A percentile compares a stretch with the other conserved stretches of the same genome.
Evolutionary conservation across 2,113 vertebrate species (phyloP).

Genomic region (Caloenas nicobarica): DNA sequence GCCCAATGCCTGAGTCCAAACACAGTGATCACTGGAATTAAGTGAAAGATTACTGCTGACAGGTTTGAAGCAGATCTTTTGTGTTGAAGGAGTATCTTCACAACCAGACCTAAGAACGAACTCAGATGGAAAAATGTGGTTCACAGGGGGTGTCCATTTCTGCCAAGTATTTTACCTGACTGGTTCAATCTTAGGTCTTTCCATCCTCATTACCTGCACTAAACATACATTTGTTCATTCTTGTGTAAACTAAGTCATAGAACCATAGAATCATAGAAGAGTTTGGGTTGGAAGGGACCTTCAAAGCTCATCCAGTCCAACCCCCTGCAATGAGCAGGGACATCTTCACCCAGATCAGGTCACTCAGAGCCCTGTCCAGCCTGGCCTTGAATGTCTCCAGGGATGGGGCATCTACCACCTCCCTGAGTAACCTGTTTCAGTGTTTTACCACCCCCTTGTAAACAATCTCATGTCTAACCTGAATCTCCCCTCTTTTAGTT

Average conservation of each 20-base stretch:
- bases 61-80: neutral
- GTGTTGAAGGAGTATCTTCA: neutral
- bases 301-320: no score
- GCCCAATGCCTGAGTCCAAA: neutral
- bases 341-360: no score
- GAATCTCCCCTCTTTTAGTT: no score
- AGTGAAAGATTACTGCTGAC: neutral
- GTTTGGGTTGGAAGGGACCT: no score
- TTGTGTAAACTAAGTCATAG: neutral
- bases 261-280: no score
- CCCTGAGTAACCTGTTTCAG: no score
- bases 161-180: slow-evolving; percentile 5
- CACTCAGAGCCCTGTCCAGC: no score
- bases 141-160: neutral
- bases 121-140: neutral
- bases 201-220: neutral
- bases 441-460: no score
- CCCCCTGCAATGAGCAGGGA: no score
- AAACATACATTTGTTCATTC: neutral
- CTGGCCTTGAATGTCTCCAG: no score
- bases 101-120: neutral
- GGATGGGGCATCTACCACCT: no score
- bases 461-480: no score
- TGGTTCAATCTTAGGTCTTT: neutral
- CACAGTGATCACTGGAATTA: neutral